These are phyloP conservation scores for Leucania comma DNA, from an alignment of 2,888 invertebrate genomes.

Conservation along the genomic window DNA sequence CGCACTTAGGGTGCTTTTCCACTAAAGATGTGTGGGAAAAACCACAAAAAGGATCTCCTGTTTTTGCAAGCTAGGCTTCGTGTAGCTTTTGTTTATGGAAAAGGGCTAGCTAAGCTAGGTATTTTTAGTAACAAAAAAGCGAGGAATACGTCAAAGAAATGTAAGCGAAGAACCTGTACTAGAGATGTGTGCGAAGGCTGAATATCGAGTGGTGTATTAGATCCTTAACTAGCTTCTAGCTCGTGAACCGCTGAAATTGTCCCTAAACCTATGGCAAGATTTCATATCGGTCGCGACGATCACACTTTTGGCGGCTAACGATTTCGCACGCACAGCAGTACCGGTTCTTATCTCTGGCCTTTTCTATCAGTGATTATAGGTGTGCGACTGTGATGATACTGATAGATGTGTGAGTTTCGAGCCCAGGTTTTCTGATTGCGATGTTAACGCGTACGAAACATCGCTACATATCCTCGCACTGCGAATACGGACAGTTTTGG, in stretches of 20 bases:
- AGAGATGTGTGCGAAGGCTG: not conserved
- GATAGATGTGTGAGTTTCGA: not conserved
- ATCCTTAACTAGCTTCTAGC: too few species aligned
- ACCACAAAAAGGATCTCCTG: not conserved
- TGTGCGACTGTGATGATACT: too few species aligned
- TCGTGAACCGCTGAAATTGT: too few species aligned
- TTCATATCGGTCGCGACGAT: too few species aligned
- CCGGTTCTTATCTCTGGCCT: too few species aligned
- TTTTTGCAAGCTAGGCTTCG: not conserved
- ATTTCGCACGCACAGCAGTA: too few species aligned
- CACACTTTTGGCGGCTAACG: too few species aligned
- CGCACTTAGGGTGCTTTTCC: conserved; percentile 16
- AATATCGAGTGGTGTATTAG: too few species aligned
- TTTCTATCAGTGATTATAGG: too few species aligned
- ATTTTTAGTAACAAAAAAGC: not conserved
- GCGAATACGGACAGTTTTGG: not conserved
- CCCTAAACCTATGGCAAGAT: too few species aligned
- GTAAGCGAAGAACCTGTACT: not conserved
- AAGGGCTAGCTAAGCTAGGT: not conserved
- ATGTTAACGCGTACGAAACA: too few species aligned
- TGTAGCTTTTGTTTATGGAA: not conserved
- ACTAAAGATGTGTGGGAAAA: not conserved
- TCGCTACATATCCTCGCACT: not conserved
- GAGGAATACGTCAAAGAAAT: not conserved
- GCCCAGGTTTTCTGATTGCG: too few species aligned